A percentile compares a stretch with the other conserved stretches of the same genome.
Evolutionary conservation across 2,888 invertebrate species (phyloP).

Genomic region (Hedya salicella): DNA sequence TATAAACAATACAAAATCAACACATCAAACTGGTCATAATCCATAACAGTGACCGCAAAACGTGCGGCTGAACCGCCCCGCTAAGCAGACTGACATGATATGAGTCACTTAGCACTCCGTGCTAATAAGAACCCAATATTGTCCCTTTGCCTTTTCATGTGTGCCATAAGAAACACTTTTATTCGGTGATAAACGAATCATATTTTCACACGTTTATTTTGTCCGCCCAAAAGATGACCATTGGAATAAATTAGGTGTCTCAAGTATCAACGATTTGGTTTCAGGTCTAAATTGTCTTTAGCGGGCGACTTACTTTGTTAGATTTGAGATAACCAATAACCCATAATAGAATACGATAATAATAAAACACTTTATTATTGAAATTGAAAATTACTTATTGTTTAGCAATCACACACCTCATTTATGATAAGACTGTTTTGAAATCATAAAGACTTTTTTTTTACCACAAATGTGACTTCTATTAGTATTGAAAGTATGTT

Average conservation of each 20-base stretch:
- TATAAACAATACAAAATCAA: slow-evolving; percentile 63
- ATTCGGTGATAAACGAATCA: slow-evolving; percentile 13
- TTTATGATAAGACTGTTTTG: too few species aligned
- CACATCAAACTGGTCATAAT: slow-evolving; percentile 55
- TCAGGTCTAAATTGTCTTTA: background rate
- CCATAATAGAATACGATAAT: too few species aligned
- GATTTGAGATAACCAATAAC: background rate
- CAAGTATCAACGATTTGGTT: slow-evolving; percentile 5
- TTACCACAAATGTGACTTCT: too few species aligned
- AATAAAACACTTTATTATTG: too few species aligned
- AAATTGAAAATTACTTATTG: too few species aligned
- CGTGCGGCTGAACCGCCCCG: slow-evolving; percentile 57
- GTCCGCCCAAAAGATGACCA: slow-evolving; percentile 6
- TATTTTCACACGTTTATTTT: slow-evolving; percentile 28
- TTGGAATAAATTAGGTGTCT: slow-evolving; percentile 15
- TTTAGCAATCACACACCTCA: too few species aligned
- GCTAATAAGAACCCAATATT: slow-evolving; percentile 40
- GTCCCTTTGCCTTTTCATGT: slow-evolving; percentile 32
- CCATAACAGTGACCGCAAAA: slow-evolving; percentile 59
- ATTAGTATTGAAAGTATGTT: too few species aligned
- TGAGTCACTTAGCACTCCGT: slow-evolving; percentile 49
- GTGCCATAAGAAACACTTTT: slow-evolving; percentile 28
- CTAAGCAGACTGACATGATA: slow-evolving; percentile 50
- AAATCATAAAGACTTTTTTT: too few species aligned
- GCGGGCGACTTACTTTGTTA: background rate